Evolutionary conservation across 35 echinoderm and acorn worm species (phyloP), one percentile per base, ranked within the genome.

Genomic region (Heliocidaris erythrogramma): DNA sequence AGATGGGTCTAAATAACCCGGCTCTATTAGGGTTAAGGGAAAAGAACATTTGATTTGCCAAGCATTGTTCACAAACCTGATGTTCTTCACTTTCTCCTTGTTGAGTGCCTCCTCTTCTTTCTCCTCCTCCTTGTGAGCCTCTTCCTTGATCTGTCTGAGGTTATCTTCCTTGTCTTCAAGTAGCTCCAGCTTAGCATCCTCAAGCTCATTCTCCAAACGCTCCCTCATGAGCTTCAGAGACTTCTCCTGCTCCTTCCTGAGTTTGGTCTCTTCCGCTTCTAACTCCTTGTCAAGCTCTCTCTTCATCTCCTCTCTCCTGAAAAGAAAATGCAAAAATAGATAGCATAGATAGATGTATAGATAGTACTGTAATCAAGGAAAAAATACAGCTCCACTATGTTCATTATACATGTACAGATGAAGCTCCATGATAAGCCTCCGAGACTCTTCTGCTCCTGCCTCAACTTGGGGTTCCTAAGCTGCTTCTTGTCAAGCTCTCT

Each of bases 141-240:
- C 93, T 78, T 97, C 59, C 86, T 95, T 97, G 31, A 96, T 29
- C 65, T 94, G 69, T 59, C 94, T 97, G 49, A 98, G 85, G 12
- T 84, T 95, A 42, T 97, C 97, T 59, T 99, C 98, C 61, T 99
- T 97, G 89, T 97, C 98, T 78, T 99, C 96, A 31, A 99, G 71
- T 11, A 99, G 31, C 69, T 99, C 98, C 49, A 97, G 95, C 85
- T 99, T 99, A 17, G 96, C 96, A 95, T 97, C 96, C 89, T 99
- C 98, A 6, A 99, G 86, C 93, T 99, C 98, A 65, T 97, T 97
- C 92, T 99, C 95, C 30, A 99, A 59, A 48, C 86, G 94, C 88
- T 96, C 88, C 92, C 94, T 97, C 96, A 98, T 95, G 48, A 95
- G 94, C 49, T 56, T 60, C 24, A 98, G 94, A 27, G 95, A 87